Conservation (phyloP, 92 coral and sea anemone genomes). For the Bergia sp. region DNA sequence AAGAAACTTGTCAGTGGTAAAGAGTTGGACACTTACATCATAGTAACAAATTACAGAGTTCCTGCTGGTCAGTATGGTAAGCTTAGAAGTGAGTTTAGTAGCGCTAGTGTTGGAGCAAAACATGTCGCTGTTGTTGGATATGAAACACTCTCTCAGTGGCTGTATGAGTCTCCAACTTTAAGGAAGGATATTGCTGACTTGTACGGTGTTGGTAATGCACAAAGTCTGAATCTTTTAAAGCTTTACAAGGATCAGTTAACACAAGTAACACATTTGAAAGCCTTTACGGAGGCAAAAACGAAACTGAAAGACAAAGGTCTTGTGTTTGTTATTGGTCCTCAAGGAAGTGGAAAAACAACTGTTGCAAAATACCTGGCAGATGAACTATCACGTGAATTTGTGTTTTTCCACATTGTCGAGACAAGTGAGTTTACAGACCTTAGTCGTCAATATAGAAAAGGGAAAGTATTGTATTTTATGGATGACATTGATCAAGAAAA, state of each 20-base stretch:
- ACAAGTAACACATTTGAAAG: background rate
- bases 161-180: too few species aligned
- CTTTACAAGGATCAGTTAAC: background rate
- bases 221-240: background rate
- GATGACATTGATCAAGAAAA: background rate
- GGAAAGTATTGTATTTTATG: too few species aligned
- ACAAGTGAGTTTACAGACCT: background rate
- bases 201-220: background rate
- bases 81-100: background rate
- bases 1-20: background rate
- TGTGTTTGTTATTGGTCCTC: background rate
- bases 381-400: background rate
- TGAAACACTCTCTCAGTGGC: background rate
- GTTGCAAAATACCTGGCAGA: background rate
- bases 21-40: background rate
- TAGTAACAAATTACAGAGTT: background rate
- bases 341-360: background rate
- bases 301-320: background rate
- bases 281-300: background rate
- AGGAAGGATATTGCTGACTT: too few species aligned
- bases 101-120: background rate
- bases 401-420: background rate
- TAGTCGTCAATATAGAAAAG: too few species aligned
- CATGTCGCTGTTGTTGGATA: background rate
- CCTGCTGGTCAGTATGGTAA: slow-evolving; percentile 14